Conservation (phyloP, 2,888 invertebrate genomes). For the Monochamus alternatus region DNA sequence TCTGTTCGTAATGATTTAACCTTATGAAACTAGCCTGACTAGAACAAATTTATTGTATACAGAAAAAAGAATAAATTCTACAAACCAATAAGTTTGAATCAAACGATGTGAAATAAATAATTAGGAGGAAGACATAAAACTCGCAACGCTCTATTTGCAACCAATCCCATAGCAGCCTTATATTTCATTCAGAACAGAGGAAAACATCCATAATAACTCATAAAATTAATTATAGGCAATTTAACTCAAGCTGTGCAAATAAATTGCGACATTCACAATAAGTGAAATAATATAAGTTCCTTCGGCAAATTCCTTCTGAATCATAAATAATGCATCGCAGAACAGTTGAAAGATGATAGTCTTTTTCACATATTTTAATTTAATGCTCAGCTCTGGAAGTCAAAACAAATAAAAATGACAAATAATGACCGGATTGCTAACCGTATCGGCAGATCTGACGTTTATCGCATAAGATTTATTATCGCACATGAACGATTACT, state of each 20-base stretch:
- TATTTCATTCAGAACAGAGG: not conserved
- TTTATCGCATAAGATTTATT: constrained; percentile 38
- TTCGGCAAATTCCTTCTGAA: constrained; percentile 10
- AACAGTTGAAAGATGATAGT: not conserved
- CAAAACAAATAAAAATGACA: constrained; percentile 19
- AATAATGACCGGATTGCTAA: constrained; percentile 24
- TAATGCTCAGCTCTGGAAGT: constrained; percentile 11
- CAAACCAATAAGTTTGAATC: not conserved
- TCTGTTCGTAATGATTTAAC: no score
- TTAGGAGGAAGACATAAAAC: not conserved
- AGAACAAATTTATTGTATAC: no score
- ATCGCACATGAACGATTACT: constrained; percentile 38
- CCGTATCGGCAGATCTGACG: constrained; percentile 38
- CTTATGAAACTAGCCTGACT: no score
- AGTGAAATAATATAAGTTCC: constrained; percentile 20
- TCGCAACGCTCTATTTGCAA: not conserved
- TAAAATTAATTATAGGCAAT: constrained; percentile 18
- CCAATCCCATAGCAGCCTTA: not conserved
- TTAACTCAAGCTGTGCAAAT: constrained; percentile 28
- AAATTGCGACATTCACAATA: constrained; percentile 13
- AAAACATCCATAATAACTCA: constrained; percentile 2
- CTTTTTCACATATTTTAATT: constrained; percentile 8
- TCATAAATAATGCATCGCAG: constrained; percentile 17
- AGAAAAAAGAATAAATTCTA: no score
- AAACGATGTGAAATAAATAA: not conserved